Percentiles rank a stretch among this genome's conserved stretches.
phyloP scores from a whole-genome alignment of 2,888 invertebrate species.

The Oegoconia quadripuncta region DNA sequence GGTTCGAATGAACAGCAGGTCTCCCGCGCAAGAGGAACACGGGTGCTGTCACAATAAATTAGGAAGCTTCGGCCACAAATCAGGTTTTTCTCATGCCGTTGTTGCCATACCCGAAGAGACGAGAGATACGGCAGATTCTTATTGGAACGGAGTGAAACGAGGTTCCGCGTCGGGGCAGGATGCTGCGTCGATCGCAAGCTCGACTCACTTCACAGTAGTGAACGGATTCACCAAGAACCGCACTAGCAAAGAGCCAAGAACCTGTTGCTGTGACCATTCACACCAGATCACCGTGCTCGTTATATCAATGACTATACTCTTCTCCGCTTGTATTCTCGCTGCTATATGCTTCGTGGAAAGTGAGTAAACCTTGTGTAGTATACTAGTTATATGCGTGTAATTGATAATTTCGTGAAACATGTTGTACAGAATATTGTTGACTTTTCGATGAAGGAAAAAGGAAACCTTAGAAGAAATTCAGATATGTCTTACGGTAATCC shows the following conservation, averaged over 20 bases:
- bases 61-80: conserved; percentile 52
- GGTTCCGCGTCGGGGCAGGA: conserved; percentile 78
- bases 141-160: conserved; percentile 71
- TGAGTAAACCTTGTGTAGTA: too few species aligned
- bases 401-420: too few species aligned
- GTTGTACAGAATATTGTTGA: too few species aligned
- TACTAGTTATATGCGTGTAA: too few species aligned
- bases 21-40: conserved; percentile 54
- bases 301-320: conserved; percentile 89
- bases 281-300: conserved; percentile 91
- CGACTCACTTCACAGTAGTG: conserved; percentile 92
- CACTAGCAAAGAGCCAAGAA: conserved; percentile 78
- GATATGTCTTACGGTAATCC: too few species aligned
- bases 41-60: conserved; percentile 54
- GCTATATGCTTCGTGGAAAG: conserved; percentile 92
- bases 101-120: conserved; percentile 67
- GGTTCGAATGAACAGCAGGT: conserved; percentile 75
- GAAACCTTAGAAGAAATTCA: too few species aligned
- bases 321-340: conserved; percentile 88
- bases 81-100: conserved; percentile 49
- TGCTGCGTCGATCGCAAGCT: conserved; percentile 88
- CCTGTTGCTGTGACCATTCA: conserved; percentile 85
- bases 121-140: conserved; percentile 53
- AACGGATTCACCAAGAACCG: conserved; percentile 85
- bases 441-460: too few species aligned